These are phyloP conservation scores for Sycophaga agraensis DNA, from an alignment of 1,140 invertebrate genomes.

Conservation along the genomic window DNA sequence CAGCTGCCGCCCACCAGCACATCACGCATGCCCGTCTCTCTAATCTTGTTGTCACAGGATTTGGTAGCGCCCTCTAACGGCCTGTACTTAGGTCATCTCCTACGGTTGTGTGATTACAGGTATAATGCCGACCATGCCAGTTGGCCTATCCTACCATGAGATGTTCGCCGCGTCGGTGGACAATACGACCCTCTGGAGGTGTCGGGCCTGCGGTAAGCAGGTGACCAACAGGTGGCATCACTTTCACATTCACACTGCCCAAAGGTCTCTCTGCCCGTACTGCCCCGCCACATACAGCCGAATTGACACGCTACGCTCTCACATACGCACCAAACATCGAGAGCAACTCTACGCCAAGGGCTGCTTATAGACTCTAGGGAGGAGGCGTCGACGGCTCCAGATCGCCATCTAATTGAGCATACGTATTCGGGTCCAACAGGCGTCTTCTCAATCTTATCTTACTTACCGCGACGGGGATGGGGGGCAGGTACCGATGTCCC, in stretches of 20 bases:
- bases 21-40: too few relatives aligned
- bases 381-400: constrained; percentile 42
- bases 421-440: too few relatives aligned
- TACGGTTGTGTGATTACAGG: constrained; percentile 32
- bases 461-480: too few relatives aligned
- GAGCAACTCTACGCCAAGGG: constrained; percentile 58
- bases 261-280: constrained; percentile 77
- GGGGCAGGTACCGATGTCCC: too few relatives aligned
- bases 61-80: too few relatives aligned
- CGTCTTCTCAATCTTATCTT: too few relatives aligned
- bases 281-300: constrained; percentile 83
- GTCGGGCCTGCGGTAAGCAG: constrained; percentile 79
- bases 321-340: constrained; percentile 74
- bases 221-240: constrained; percentile 86
- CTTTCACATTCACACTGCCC: constrained; percentile 78
- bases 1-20: too few relatives aligned
- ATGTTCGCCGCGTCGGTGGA: constrained; percentile 74
- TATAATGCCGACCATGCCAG: constrained; percentile 52
- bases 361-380: constrained; percentile 47
- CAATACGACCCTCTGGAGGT: constrained; percentile 71
- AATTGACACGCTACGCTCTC: constrained; percentile 77
- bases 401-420: constrained; percentile 24
- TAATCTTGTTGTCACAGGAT: too few relatives aligned
- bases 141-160: constrained; percentile 73
- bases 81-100: too few relatives aligned